phyloP scores from a whole-genome alignment of 2,113 vertebrate species.

The Butorides virescens region DNA sequence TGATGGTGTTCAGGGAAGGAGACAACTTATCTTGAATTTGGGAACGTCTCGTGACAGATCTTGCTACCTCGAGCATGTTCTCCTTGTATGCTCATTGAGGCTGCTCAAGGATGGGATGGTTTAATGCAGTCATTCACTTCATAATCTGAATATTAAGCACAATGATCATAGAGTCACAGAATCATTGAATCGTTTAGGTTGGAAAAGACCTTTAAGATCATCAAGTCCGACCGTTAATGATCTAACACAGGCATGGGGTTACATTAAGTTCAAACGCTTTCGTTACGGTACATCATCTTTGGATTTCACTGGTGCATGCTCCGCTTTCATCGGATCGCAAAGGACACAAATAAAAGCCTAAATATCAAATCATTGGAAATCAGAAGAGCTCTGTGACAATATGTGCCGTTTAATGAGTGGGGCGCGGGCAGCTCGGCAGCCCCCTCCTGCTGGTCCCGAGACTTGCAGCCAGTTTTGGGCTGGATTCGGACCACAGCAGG shows the following conservation, averaged over 20 bases:
- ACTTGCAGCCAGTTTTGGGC: neutral
- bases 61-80: neutral
- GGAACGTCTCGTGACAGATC: neutral
- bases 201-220: no score
- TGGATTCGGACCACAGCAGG: neutral
- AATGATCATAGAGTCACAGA: neutral
- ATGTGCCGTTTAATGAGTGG: accelerated
- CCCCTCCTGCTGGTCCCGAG: no score
- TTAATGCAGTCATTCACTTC: neutral
- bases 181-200: no score
- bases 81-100: neutral
- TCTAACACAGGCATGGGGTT: neutral
- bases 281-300: neutral
- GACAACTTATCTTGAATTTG: neutral
- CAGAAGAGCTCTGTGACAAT: no score
- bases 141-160: neutral
- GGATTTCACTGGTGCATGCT: neutral
- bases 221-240: no score
- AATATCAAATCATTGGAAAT: neutral
- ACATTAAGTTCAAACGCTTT: neutral
- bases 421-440: neutral
- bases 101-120: neutral
- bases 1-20: neutral
- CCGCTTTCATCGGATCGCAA: neutral
- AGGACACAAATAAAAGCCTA: neutral